These are phyloP conservation scores for Gymnothorax reevesii DNA, from an alignment of 2,797 vertebrate genomes.

Conservation along the genomic window DNA sequence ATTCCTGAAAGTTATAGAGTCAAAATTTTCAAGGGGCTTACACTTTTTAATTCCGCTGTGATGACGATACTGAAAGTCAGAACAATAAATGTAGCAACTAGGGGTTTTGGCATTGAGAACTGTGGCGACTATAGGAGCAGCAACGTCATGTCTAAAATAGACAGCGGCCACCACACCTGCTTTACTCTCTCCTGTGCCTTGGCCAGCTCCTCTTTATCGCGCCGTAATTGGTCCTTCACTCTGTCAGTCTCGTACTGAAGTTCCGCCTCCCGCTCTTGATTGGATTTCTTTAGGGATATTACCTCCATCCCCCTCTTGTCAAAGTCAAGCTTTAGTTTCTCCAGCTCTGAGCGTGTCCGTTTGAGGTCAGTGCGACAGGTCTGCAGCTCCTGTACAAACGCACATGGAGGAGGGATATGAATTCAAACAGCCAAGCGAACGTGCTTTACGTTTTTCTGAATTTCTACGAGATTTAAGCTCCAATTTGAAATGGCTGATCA, in stretches of 20 bases:
- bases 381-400: constrained; percentile 73
- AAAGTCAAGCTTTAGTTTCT: constrained; percentile 65
- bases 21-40: no score
- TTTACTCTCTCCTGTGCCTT: constrained; percentile 80
- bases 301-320: constrained; percentile 82
- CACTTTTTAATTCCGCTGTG: no score
- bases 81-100: no score
- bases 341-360: constrained; percentile 67
- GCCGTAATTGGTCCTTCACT: constrained; percentile 74
- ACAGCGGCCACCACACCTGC: constrained; percentile 61
- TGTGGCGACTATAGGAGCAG: no score
- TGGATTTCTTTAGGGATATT: constrained; percentile 65
- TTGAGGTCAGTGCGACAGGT: constrained; percentile 65
- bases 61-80: no score
- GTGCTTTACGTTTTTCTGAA: neutral
- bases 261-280: constrained; percentile 73
- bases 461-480: no score
- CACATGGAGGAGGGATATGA: constrained; percentile 31
- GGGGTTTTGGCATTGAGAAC: no score
- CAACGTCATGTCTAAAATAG: neutral
- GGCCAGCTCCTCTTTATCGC: constrained; percentile 69
- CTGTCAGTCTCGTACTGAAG: constrained; percentile 75
- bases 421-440: constrained; percentile 22
- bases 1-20: no score
- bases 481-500: no score